These are phyloP conservation scores for Naja naja DNA, from an alignment of 2,113 vertebrate species.

Conservation along the genomic window DNA sequence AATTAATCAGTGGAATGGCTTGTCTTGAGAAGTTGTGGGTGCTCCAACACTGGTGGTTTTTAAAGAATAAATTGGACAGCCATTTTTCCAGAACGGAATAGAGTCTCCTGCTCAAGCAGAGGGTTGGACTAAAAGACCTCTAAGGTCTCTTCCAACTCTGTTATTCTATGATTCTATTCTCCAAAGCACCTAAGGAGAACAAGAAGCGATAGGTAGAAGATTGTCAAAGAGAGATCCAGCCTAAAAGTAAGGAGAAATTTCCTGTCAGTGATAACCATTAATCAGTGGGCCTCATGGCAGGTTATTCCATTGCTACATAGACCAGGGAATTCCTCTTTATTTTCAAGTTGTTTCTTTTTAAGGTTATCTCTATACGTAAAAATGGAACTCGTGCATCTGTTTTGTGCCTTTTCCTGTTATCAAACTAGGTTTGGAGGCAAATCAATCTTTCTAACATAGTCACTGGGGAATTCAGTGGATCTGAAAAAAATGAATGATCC, in stretches of 20 bases:
- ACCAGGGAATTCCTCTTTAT: background rate
- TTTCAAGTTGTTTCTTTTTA: background rate
- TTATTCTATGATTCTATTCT: background rate
- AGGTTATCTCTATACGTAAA: background rate
- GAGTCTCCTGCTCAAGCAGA: background rate
- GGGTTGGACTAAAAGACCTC: background rate
- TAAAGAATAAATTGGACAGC: background rate
- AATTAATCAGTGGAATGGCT: background rate
- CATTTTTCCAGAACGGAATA: background rate
- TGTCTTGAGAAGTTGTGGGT: background rate
- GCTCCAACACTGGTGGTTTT: background rate
- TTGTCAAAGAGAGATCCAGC: background rate
- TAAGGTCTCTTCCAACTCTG: background rate
- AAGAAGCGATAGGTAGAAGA: background rate
- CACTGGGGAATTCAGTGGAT: background rate
- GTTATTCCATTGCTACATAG: background rate
- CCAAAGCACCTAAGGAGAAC: background rate
- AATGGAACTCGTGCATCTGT: background rate
- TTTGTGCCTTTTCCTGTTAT: background rate
- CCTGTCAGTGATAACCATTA: background rate
- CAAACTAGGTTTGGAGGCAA: background rate
- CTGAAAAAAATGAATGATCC: background rate
- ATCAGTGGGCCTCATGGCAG: background rate
- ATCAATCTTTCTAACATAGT: background rate
- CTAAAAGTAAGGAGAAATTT: background rate